phyloP scores from a whole-genome alignment of 2,888 invertebrate genomes.

The Macrosoma leucophasiata region DNA sequence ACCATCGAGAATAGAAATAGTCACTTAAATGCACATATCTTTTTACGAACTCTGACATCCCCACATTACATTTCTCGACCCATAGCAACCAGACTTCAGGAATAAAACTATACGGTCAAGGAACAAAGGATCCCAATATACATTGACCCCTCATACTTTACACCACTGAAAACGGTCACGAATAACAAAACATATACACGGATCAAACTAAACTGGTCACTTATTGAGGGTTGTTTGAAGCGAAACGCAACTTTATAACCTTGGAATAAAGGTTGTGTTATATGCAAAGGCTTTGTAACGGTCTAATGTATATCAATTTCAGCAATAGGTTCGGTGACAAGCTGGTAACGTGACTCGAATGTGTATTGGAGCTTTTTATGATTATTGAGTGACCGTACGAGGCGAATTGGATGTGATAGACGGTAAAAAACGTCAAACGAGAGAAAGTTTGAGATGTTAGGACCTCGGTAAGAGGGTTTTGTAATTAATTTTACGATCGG shows the following conservation, averaged over 20 bases:
- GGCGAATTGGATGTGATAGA: constrained; percentile 22
- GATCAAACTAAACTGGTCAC: constrained; percentile 8
- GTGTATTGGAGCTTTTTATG: constrained; percentile 58
- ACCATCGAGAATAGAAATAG: too few species aligned
- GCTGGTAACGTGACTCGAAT: constrained; percentile 62
- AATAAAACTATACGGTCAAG: constrained; percentile 51
- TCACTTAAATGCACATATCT: constrained; percentile 27
- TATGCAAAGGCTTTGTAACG: constrained; percentile 28
- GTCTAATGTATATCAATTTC: constrained; percentile 68
- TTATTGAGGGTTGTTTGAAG: constrained; percentile 15
- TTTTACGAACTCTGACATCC: constrained; percentile 40
- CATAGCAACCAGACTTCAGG: constrained; percentile 61
- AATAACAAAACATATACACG: too few species aligned
- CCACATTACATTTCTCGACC: constrained; percentile 53
- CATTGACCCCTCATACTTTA: too few species aligned
- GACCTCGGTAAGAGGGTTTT: too few species aligned
- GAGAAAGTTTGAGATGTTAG: neutral
- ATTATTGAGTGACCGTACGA: constrained; percentile 60
- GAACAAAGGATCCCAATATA: too few species aligned
- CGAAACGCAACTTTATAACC: constrained; percentile 24
- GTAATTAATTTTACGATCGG: too few species aligned
- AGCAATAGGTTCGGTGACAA: constrained; percentile 63
- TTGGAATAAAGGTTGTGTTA: constrained; percentile 28
- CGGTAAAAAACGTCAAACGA: neutral
- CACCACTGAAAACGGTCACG: too few species aligned